Base-by-base conservation (phyloP, 2,113 vertebrate species). In the Grus americana region DNA sequence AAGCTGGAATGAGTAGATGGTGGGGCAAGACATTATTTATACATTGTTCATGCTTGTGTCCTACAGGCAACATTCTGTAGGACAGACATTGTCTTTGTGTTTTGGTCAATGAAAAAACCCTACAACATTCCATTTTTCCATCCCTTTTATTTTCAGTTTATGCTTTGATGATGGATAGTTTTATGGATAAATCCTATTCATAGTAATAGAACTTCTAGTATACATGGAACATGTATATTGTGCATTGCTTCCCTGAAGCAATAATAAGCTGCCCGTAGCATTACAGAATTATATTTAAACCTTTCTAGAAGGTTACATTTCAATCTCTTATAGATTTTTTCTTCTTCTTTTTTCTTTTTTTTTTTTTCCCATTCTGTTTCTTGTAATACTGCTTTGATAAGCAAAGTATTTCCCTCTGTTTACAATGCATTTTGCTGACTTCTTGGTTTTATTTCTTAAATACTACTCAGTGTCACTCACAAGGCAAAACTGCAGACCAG, bases 231-330 rank as follows among this genome's bases (percentile, higher is more conserved):
- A 1, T 11, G 5, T 82, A 57, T 86, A 52, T 75, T 86, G 14
- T 52, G 16, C 10, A 54, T 73, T 4, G 10, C 15, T 88, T 79
- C 67, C n/a, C 71, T 79, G 71, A 90, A 85, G 44, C 65, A 71
- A 75, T 68, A 82, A 68, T 36, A 57, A 85, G 38, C n/a, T 67
- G 7, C 52, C 34, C 85, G 36, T 23, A 79, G 61, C 52, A 82
- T 68, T 90, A 42, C n/a, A 89, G 65, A 89, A 44, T 42, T 75
- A 30, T 26, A 90, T 68, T 79, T 59, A 94, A 93, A 85, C 23
- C 30, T 65, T 89, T 59, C 34, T 50, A 68, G 30, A 47, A 74
- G 36, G 40, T 59, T 72, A 44, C 87, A 91, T 79, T 89, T 87
- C 78, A 79, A 1, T 57, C 0, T 0, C 12, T 88, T 79, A 8